Conservation (phyloP, 1,140 invertebrate species). For the Apis dorsata region DNA sequence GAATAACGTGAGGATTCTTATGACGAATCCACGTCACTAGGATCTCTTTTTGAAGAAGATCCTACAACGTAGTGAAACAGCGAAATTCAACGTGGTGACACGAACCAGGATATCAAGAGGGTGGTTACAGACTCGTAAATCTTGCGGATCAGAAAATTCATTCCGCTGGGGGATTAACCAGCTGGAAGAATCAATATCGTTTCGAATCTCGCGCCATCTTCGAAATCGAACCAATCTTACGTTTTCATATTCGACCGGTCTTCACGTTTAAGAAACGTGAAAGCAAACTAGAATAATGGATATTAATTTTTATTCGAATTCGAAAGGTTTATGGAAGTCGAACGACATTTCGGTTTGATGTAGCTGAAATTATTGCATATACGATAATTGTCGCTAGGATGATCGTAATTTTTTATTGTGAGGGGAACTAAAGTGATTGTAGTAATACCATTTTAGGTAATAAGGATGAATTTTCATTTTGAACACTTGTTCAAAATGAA, state of each 20-base stretch:
- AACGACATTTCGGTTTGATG: not conserved
- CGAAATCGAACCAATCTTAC: not conserved
- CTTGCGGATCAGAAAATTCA: slow-evolving; percentile 7
- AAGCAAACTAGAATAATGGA: not conserved
- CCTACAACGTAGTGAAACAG: too few species aligned
- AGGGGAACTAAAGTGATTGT: not conserved
- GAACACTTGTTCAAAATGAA: not conserved
- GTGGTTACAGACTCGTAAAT: not conserved
- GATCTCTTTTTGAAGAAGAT: not conserved
- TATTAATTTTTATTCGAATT: not conserved
- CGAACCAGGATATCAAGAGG: too few species aligned
- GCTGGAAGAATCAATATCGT: not conserved
- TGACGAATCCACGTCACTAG: not conserved
- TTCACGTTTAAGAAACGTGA: too few species aligned
- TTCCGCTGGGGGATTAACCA: not conserved
- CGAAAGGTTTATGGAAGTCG: not conserved
- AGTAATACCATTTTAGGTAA: not conserved
- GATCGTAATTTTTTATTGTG: slow-evolving; percentile 1
- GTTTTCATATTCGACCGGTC: too few species aligned
- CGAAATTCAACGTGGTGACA: too few species aligned
- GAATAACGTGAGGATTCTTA: not conserved
- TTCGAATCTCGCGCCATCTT: not conserved
- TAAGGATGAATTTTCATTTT: not conserved
- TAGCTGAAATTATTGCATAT: not conserved
- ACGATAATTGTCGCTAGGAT: not conserved